Conservation (phyloP, 2,888 invertebrate species). For the Apomyelois bistriatella region DNA sequence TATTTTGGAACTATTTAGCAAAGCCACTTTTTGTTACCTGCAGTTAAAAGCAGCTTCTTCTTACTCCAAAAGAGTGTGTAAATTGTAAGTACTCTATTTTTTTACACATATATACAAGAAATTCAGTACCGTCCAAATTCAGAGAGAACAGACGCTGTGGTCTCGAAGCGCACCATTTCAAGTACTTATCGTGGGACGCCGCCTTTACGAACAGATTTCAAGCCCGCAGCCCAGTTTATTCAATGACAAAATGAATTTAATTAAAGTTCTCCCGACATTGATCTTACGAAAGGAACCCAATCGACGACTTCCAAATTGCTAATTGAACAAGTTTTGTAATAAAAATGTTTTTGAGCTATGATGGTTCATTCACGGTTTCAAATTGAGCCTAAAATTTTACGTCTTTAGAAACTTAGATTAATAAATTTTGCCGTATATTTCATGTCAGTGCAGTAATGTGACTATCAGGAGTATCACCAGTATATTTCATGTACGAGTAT, state of each 20-base stretch:
- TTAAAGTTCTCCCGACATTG: slow-evolving; percentile 43
- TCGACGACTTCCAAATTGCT: slow-evolving; percentile 31
- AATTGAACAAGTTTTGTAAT: slow-evolving; percentile 19
- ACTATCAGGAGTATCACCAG: no score
- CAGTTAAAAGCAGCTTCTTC: no score
- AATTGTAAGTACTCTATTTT: no score
- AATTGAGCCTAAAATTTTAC: not conserved
- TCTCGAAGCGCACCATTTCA: not conserved
- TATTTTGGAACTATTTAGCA: no score
- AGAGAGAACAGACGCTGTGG: no score
- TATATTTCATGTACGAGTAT: no score
- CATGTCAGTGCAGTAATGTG: no score
- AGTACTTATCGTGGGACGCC: not conserved
- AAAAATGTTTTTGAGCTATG: slow-evolving; percentile 15
- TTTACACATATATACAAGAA: no score
- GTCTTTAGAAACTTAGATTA: not conserved
- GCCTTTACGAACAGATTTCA: not conserved
- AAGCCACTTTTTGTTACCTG: no score
- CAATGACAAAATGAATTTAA: slow-evolving; percentile 49
- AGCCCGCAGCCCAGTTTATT: slow-evolving; percentile 37
- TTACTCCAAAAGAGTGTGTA: no score
- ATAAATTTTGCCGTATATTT: not conserved
- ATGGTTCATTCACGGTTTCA: slow-evolving; percentile 8
- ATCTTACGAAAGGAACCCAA: slow-evolving; percentile 36
- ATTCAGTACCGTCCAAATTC: no score